Evolutionary conservation across 2,113 vertebrate genomes (phyloP).

Genomic region (Isichthys henryi): DNA sequence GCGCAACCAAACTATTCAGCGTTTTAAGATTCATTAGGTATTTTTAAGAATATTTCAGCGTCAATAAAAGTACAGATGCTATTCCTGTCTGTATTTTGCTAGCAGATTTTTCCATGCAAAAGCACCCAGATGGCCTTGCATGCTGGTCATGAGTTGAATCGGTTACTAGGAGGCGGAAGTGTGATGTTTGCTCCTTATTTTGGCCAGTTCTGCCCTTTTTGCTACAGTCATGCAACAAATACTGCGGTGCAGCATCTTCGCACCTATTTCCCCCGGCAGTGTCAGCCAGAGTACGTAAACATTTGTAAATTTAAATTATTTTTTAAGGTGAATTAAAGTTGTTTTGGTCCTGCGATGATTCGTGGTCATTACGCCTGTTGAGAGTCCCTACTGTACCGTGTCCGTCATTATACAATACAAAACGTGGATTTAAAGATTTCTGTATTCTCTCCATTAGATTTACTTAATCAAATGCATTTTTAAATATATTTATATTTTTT

Average conservation of each 20-base stretch:
- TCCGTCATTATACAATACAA: background rate
- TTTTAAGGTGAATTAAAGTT: background rate
- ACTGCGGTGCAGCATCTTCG: background rate
- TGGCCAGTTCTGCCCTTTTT: background rate
- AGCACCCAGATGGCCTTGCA: slow-evolving; percentile 14
- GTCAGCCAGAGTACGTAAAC: background rate
- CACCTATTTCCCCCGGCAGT: background rate
- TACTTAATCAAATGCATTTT: background rate
- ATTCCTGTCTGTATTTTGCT: background rate
- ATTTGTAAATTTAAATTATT: background rate
- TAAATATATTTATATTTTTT: background rate
- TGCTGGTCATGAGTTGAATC: slow-evolving; percentile 14
- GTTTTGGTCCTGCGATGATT: background rate
- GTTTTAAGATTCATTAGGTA: background rate
- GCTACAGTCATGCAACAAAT: background rate
- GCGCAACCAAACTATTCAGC: background rate
- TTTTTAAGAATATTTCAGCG: background rate
- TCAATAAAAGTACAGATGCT: background rate
- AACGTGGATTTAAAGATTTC: background rate
- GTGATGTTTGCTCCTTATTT: slow-evolving; percentile 18
- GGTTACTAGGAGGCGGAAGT: slow-evolving; percentile 21
- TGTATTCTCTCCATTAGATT: background rate
- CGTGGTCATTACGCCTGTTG: background rate
- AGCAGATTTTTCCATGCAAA: slow-evolving; percentile 1
- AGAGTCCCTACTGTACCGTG: background rate